Base-by-base conservation (phyloP, 2,888 invertebrate genomes). In the Xiphydria camelus region DNA sequence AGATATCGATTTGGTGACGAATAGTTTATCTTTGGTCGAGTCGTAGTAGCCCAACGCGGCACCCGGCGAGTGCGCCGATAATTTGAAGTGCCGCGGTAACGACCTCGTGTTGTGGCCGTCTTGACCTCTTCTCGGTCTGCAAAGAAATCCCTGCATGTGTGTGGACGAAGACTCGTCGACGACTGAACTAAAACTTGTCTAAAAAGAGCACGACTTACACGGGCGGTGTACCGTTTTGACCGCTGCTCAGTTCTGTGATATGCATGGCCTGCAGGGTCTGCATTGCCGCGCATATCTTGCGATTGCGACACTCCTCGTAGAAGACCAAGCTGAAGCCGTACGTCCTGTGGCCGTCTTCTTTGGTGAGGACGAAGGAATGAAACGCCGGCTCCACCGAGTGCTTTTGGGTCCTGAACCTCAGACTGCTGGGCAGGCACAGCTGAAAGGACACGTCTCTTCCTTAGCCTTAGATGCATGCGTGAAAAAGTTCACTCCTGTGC, bases 291-390 rank as follows among this genome's bases (percentile, higher is more conserved):
- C 94, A 94, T 61, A 98, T 94, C 73, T 94, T 89, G 39, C 87
- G 81, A 76, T 94, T 94, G 45, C 88, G 85, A 57, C 97, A 94
- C 80, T 95, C 94, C 79, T 99, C 99, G 79, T 90, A 97, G 77
- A 98, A 98, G 12, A 95, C 88, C 59, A 94, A 85, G 68, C 93
- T 92, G 68, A 94, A 94, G 48, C 99, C 99, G 79, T 94, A 95
- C 59, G 89, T 88, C 59, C 96, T 82, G 57, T 89, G 89, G 42
- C 97, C 98, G 83, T 99, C 96, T 80, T 98, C 97, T 62, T 91
- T 83, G 9, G 98, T 98, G 51, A 98, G 93, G 43, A 98, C 87
- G 80, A 98, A 99, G 35, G 96, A 92, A 78, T 99, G 99, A 77
- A 97, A 95, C 68, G 83, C 85, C 7, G 95, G 90, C 62, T 91